Evolutionary conservation across 2,797 vertebrate species (phyloP), one percentile per base, ranked within the genome.

Genomic region (Cirrhinus mrigala): DNA sequence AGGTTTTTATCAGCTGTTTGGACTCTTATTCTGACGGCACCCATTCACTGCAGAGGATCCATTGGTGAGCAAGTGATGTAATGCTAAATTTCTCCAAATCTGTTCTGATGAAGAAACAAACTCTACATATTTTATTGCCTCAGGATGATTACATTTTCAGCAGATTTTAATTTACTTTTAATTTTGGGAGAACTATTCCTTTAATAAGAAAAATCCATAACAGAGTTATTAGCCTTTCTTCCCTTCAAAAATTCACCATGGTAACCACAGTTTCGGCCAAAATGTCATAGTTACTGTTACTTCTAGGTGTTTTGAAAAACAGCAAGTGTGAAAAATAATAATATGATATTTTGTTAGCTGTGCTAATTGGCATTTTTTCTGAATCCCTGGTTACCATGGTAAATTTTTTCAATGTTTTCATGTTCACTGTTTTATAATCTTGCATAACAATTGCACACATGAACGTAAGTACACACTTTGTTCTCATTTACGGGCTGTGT

Each of bases 301-400:
- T 54, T 68, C 27, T 78, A 58, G 20, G 56, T 44, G 76, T 46
- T 62, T 44, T 44, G 4, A 80, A 52, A 52, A 50, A 62, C 37
- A 20, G 24, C 6, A 37, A 44, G 14, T 44, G 22, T 46, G 56
- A 66, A 2, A 69, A 56, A 70, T 56, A 81, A 46, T 62, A 8
- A 58, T 12, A 27, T 58, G 1, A 58, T 58, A 40, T 44, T 73
- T 66, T 71, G 20, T 60, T 69, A 22, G 37, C 62, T 20, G 3
- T 44, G 40, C 37, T 56, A 44, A 78, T 14, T 78, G 74, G 4
- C 24, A n/a, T 77, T 68, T 56, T 77, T 9, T 44, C 4, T 16
- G 1, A 50, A 68, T 56, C 48, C 44, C 14, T 48, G 16, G 64
- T 69, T 56, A 76, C 50, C 74, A 58, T 83, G 82, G n/a, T 44